Evolutionary conservation across 2,888 invertebrate species (phyloP), one percentile per base, ranked within the genome.

Genomic region (Diabrotica balteata): DNA sequence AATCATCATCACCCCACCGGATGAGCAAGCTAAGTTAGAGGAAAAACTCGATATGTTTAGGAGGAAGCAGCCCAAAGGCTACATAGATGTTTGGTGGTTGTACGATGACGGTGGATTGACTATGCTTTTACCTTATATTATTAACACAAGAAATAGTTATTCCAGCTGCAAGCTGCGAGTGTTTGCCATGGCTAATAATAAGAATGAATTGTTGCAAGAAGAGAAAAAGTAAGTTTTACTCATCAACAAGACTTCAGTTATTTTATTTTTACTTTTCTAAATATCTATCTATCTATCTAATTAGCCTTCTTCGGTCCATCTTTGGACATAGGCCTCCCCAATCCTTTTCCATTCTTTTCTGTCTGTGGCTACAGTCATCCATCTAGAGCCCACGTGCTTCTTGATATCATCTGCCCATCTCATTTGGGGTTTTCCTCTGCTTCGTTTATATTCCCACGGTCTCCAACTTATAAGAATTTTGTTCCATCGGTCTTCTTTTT

Each of bases 51-150:
- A 91, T 10, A 85, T 92, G 72, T 95, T 95, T 83, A 90, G 91
- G 72, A 88, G 87, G 71, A 94, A 94, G 80, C 89, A 94, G 84
- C 89, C 90, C 64, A 89, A 90, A 70, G 95, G 96, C 9, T 91
- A 90, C 0, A 91, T 97, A 53, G 97, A 97, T 85, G 96, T 97
- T 55, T 97, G 96, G 94, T 98, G 97, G 97, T 85, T 97, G 76
- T 97, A 96, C 83, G 97, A 97, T 82, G 97, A 94, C 83, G 94
- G 94, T 79, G 94, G 94, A 80, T 86, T 95, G 53, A 95, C 95
- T 3, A 91, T 95, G 83, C 86, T 95, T 68, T 83, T 95, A 75
- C 95, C 95, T 0, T 94, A 95, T 83, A 94, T 95, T 74, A 89
- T 95, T 73, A 92, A 93, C 59, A 91, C 91, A 76, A 88, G 94